Percentiles rank a stretch among this genome's conserved stretches.
These are phyloP conservation scores for Pseudonaja textilis DNA, from an alignment of 2,113 vertebrate species.

Conservation along the genomic window DNA sequence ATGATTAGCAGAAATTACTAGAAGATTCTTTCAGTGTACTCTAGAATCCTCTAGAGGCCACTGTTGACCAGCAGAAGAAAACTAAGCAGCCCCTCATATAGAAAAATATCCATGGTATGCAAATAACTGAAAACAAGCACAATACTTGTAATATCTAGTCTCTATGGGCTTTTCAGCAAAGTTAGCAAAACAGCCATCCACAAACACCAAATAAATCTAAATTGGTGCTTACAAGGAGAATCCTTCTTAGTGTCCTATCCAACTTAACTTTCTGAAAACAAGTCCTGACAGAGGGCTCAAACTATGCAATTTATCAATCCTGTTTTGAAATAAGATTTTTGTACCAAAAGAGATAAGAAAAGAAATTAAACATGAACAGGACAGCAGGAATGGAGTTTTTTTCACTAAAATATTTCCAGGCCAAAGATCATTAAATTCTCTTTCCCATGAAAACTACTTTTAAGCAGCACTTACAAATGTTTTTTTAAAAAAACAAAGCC, in stretches of 20 bases:
- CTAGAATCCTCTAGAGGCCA: conserved; percentile 6
- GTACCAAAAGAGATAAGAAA: not conserved
- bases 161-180: not conserved
- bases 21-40: conserved; percentile 19
- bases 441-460: not conserved
- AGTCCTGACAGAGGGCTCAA: not conserved
- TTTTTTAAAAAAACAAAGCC: not conserved
- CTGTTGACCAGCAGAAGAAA: not conserved
- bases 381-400: not conserved
- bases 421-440: not conserved
- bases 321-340: not conserved
- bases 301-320: not conserved
- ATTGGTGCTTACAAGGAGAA: not conserved
- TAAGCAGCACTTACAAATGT: not conserved
- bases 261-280: not conserved
- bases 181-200: not conserved
- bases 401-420: not conserved
- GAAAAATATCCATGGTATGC: not conserved
- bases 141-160: not conserved
- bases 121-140: not conserved
- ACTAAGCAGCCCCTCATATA: too few species aligned
- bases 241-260: not conserved
- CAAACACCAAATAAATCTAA: not conserved
- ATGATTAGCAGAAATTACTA: not conserved
- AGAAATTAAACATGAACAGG: not conserved